Evolutionary conservation across 2,888 invertebrate species (phyloP).

Genomic region (Neoaliturus tenellus): DNA sequence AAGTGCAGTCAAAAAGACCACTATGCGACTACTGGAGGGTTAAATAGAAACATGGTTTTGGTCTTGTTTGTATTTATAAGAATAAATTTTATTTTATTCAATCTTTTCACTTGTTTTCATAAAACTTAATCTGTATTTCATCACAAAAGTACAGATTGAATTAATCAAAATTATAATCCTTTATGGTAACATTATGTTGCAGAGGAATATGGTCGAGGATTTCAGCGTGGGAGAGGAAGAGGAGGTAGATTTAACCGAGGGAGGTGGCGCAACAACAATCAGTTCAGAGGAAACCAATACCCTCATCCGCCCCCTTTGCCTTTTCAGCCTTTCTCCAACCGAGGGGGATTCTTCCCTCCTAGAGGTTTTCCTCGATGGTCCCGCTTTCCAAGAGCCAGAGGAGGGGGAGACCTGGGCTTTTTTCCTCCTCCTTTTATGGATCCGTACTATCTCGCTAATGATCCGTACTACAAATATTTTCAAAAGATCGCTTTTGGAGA

Average conservation of each 20-base stretch:
- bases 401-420: constrained; percentile 46
- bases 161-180: too few relatives aligned
- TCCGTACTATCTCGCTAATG: constrained; percentile 62
- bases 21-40: too few relatives aligned
- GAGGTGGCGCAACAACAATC: neutral
- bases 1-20: too few relatives aligned
- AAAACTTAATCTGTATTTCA: too few relatives aligned
- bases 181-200: neutral
- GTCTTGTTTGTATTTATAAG: too few relatives aligned
- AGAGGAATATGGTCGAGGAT: constrained; percentile 13
- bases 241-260: constrained; percentile 19
- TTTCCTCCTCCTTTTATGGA: constrained; percentile 61
- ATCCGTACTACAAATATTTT: constrained; percentile 72
- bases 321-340: constrained; percentile 26
- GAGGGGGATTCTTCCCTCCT: constrained; percentile 61
- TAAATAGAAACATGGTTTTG: too few relatives aligned
- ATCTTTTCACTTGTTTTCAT: too few relatives aligned
- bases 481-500: constrained; percentile 77
- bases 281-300: constrained; percentile 38
- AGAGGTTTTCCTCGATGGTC: constrained; percentile 64
- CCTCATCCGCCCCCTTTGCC: constrained; percentile 43
- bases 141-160: too few relatives aligned
- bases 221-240: constrained; percentile 25
- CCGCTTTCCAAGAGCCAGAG: constrained; percentile 60
- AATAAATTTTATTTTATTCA: too few relatives aligned